Conservation (phyloP, 2,888 invertebrate species). For the Encarsia formosa region DNA sequence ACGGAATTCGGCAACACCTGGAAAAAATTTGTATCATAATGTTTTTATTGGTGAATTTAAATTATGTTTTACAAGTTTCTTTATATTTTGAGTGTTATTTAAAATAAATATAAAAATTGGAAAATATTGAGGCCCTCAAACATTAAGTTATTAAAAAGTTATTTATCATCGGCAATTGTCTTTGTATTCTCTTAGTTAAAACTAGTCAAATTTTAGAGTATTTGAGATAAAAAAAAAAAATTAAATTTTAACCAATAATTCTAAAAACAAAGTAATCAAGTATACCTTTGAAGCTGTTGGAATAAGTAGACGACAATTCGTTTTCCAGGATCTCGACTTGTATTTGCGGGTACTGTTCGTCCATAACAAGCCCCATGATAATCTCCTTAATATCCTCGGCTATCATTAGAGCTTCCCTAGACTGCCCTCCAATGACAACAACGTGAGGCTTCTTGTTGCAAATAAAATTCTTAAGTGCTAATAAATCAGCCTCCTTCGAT, state of each 20-base stretch:
- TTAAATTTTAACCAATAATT: too few relatives aligned
- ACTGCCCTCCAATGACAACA: slow-evolving; percentile 86
- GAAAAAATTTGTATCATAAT: neutral
- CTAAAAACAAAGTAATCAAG: too few relatives aligned
- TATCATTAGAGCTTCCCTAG: slow-evolving; percentile 78
- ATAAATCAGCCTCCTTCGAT: slow-evolving; percentile 65
- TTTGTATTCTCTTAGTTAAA: too few relatives aligned
- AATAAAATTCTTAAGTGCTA: slow-evolving; percentile 76
- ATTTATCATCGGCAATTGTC: too few relatives aligned
- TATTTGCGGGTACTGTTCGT: slow-evolving; percentile 82
- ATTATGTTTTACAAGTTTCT: neutral
- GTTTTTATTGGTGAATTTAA: too few relatives aligned
- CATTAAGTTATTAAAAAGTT: too few relatives aligned
- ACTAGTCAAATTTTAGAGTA: too few relatives aligned
- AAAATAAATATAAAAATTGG: neutral
- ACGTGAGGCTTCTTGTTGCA: slow-evolving; percentile 89
- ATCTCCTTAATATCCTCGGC: slow-evolving; percentile 73
- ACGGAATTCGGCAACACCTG: slow-evolving; percentile 71
- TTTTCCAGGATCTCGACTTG: slow-evolving; percentile 91
- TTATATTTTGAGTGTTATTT: neutral
- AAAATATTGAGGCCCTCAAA: too few relatives aligned
- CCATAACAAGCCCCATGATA: slow-evolving; percentile 69
- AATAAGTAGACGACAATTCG: slow-evolving; percentile 87
- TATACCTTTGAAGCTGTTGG: slow-evolving; percentile 82
- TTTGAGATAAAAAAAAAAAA: too few relatives aligned